Evolutionary conservation across 1,140 invertebrate species (phyloP).

Genomic region (Limonius californicus): DNA sequence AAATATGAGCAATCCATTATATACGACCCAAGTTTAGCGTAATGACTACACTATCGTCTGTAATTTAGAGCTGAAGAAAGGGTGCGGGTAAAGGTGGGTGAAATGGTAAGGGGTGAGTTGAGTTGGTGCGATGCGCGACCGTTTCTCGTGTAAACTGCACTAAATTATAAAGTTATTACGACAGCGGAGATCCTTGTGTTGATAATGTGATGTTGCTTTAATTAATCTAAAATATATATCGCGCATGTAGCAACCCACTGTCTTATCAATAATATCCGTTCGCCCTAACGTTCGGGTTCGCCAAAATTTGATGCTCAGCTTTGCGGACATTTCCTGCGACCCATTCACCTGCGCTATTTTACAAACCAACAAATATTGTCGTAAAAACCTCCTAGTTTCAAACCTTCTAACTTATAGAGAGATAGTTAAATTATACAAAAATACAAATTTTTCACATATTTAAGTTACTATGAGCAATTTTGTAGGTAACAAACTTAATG

Average conservation of each 20-base stretch:
- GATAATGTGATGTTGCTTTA: slow-evolving; percentile 49
- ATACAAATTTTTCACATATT: no score
- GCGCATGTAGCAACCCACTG: slow-evolving; percentile 37
- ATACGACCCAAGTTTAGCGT: slow-evolving; percentile 35
- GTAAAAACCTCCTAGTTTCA: no score
- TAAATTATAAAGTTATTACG: slow-evolving; percentile 51
- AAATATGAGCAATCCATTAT: slow-evolving; percentile 47
- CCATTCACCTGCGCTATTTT: background rate
- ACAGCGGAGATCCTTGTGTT: slow-evolving; percentile 45
- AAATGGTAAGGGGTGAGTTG: slow-evolving; percentile 18
- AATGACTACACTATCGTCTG: slow-evolving; percentile 31
- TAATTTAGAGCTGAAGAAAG: slow-evolving; percentile 35
- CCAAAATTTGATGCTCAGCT: slow-evolving; percentile 3
- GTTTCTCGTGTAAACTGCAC: slow-evolving; percentile 41
- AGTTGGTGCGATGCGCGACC: slow-evolving; percentile 29
- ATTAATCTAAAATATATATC: slow-evolving; percentile 49
- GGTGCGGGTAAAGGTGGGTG: slow-evolving; percentile 20
- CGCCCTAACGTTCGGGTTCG: background rate
- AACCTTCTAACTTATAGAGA: no score
- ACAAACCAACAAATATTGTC: no score
- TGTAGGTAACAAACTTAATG: no score
- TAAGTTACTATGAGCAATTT: no score
- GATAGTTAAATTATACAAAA: no score
- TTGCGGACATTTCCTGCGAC: background rate
- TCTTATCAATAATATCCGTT: slow-evolving; percentile 32